Evolutionary conservation across 2,797 vertebrate species (phyloP).

Genomic region (Cyclura pinguis): DNA sequence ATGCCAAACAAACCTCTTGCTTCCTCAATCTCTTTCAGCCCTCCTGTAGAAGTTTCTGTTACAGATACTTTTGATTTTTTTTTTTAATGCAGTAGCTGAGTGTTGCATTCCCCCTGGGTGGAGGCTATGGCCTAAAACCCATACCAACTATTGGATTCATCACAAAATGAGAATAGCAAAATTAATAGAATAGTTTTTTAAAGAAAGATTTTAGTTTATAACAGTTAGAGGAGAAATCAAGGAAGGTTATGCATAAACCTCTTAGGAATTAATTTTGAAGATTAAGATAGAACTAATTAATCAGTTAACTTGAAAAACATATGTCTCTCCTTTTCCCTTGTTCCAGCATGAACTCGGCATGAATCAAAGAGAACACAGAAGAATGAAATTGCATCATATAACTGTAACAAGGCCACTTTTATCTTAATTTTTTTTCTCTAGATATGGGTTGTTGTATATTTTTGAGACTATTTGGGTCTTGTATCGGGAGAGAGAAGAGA

Average conservation of each 20-base stretch:
- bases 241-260: background rate
- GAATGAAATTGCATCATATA: background rate
- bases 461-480: too few relatives aligned
- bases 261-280: background rate
- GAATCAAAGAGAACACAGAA: background rate
- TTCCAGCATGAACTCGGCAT: background rate
- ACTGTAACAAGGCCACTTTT: background rate
- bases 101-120: too few relatives aligned
- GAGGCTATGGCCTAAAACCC: background rate
- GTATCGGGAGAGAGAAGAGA: too few relatives aligned
- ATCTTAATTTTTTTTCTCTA: too few relatives aligned
- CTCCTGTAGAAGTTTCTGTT: background rate
- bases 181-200: background rate
- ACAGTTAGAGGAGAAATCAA: background rate
- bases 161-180: background rate
- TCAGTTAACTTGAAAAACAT: background rate
- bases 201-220: background rate
- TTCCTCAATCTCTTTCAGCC: background rate
- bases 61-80: background rate
- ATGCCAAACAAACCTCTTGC: background rate
- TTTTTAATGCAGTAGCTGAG: background rate
- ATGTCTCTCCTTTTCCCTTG: background rate
- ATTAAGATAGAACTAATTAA: background rate
- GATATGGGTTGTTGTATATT: too few relatives aligned
- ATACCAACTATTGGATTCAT: background rate